Evolutionary conservation across 1,140 invertebrate genomes (phyloP), one percentile per base, ranked within the genome.

Genomic region (Drosophila quadrilineata): DNA sequence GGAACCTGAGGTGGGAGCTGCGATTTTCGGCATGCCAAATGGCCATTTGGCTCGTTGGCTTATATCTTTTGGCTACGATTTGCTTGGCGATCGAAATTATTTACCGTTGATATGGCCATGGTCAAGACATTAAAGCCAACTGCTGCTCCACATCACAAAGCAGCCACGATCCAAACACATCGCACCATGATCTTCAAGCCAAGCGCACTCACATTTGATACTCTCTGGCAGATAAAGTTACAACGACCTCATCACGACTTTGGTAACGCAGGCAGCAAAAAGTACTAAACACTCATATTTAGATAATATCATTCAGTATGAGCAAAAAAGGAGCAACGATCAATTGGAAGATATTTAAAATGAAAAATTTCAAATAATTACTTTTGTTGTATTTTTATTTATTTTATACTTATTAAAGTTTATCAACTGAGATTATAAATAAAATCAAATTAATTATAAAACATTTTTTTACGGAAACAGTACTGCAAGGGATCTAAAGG

Each of bases 21-120:
- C 28, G 19, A 16, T 46, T 56, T 66, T 46, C 28, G 36, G 50
- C 65, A 62, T 60, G 59, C 70, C 65, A 60, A 70, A 71, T 58
- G 70, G 58, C 65, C 73, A 84, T 80, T 80, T 75, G 71, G 46
- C 50, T 82, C 72, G 53, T 56, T 73, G 70, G 62, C 65, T 60
- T 49, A 46, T 71, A 58, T 71, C 60, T 68, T 56, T 66, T 60
- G 63, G 36, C 53, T 73, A 12, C 14, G 31, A 10, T 56, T 68
- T 54, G 49, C 64, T 56, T 35, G 66, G 69, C 58, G 79, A 71
- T 85, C 66, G 79, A 75, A 85, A 86, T 86, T 80, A 79, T 85
- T 85, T 85, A 85, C 79, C 79, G 79, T 85, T 85, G 79, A 85
- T 85, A 85, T 84, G 74, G 60, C 66, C 74, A 84, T 79, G 73